Percentiles rank a stretch among this genome's conserved stretches.
phyloP scores from a whole-genome alignment of 2,113 vertebrate species.

The Ctenodactylus gundi region DNA sequence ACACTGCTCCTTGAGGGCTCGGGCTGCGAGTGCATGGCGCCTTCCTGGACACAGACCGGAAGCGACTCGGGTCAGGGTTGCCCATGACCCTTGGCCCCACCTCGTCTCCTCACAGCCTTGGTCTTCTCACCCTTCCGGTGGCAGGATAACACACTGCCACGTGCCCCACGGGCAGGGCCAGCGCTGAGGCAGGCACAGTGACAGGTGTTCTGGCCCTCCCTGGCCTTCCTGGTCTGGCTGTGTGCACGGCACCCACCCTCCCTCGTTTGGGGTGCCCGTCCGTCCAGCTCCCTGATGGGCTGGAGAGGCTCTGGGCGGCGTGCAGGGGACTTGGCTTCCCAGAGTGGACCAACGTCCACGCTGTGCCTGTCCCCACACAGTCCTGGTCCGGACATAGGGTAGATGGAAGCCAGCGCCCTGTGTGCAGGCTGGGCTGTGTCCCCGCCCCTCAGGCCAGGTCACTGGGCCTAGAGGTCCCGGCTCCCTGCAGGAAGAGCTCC shows the following conservation, averaged over 20 bases:
- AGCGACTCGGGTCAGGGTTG: no score
- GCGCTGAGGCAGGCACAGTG: background rate
- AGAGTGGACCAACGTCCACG: background rate
- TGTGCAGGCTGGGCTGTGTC: background rate
- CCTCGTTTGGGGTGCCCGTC: accelerated
- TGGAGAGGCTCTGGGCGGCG: accelerated
- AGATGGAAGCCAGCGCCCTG: background rate
- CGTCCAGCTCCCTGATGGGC: accelerated
- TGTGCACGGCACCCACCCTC: accelerated
- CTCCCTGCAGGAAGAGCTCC: background rate
- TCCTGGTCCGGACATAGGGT: background rate
- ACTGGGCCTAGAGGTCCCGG: background rate
- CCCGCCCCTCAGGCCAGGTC: background rate
- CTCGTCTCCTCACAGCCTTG: background rate
- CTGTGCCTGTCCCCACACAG: accelerated
- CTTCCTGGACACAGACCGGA: background rate
- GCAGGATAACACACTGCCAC: accelerated
- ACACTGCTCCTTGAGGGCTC: accelerated
- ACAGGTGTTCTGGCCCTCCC: no score
- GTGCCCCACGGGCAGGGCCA: background rate
- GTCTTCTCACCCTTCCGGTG: background rate
- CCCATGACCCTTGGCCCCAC: no score
- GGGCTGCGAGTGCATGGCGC: accelerated
- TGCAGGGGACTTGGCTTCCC: background rate
- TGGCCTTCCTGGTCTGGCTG: accelerated